Percentiles rank a stretch among this genome's conserved stretches.
Conservation (phyloP, 1,140 invertebrate genomes). For the Euschistus heros region DNA sequence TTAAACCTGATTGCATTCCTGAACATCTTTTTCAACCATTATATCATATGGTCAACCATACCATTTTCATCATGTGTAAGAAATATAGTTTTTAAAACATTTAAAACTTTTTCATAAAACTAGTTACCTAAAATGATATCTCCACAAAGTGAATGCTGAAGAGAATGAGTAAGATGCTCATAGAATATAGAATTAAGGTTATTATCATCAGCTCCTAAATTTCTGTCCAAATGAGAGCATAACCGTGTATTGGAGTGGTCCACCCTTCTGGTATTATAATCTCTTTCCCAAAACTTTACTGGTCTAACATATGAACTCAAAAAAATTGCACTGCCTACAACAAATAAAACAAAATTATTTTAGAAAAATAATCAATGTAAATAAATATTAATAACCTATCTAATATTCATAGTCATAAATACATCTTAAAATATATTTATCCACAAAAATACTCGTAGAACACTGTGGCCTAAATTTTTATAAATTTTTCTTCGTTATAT, state of each 20-base stretch:
- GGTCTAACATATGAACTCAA: constrained; percentile 94
- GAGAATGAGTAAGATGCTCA: constrained; percentile 90
- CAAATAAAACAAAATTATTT: constrained; percentile 9
- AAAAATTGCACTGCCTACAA: constrained; percentile 84
- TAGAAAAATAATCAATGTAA: too few species aligned
- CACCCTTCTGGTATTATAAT: constrained; percentile 93
- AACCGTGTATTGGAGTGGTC: constrained; percentile 95
- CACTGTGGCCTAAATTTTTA: too few species aligned
- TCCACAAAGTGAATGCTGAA: constrained; percentile 92
- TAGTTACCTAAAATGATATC: constrained; percentile 73
- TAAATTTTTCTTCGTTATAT: too few species aligned
- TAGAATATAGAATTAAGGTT: constrained; percentile 99
- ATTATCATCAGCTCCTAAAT: constrained; percentile 93
- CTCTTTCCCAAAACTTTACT: constrained; percentile 97
- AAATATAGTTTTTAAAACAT: too few species aligned
- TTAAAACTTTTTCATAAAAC: background rate
- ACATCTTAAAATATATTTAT: too few species aligned
- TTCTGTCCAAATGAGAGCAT: constrained; percentile 87
- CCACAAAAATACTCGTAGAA: too few species aligned
- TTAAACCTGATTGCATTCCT: too few species aligned
- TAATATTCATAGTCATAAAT: too few species aligned
- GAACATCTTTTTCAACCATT: too few species aligned
- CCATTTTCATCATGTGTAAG: background rate
- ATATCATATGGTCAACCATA: too few species aligned
- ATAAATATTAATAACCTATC: too few species aligned